Evolutionary conservation across 2,113 vertebrate species (phyloP).

Genomic region (Hippocampus comes): DNA sequence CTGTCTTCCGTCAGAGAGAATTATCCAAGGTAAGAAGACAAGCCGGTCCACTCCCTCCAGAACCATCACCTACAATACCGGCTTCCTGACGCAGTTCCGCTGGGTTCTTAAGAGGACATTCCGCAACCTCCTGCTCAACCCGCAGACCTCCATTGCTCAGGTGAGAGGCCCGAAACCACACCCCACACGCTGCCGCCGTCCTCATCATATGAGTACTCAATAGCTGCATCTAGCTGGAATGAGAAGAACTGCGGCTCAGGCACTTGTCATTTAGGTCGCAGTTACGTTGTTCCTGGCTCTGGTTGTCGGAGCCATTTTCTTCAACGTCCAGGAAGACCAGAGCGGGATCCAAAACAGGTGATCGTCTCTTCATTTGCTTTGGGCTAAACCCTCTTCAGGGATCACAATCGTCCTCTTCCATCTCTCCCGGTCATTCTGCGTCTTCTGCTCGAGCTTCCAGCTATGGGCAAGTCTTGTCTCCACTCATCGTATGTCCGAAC

Average conservation of each 20-base stretch:
- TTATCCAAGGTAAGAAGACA: conserved; percentile 44
- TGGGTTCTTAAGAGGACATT: conserved; percentile 87
- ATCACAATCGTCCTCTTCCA: not conserved
- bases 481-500: too few relatives aligned
- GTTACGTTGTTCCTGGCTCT: conserved; percentile 78
- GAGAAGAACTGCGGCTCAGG: conserved; percentile 2
- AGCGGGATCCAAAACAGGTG: conserved; percentile 88
- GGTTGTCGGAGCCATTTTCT: conserved; percentile 84
- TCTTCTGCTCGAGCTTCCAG: not conserved
- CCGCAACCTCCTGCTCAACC: conserved; percentile 84
- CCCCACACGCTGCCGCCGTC: not conserved
- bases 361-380: not conserved
- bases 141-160: conserved; percentile 90
- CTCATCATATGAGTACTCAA: not conserved
- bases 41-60: conserved; percentile 37
- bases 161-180: conserved; percentile 46
- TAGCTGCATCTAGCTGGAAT: not conserved
- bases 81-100: conserved; percentile 85
- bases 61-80: conserved; percentile 78
- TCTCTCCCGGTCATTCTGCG: not conserved
- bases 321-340: conserved; percentile 60
- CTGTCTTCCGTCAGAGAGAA: conserved; percentile 41
- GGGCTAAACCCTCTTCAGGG: not conserved
- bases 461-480: not conserved
- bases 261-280: conserved; percentile 63